These are phyloP conservation scores for Chaunax sp. DNA, from an alignment of 2,797 vertebrate species.

Conservation along the genomic window DNA sequence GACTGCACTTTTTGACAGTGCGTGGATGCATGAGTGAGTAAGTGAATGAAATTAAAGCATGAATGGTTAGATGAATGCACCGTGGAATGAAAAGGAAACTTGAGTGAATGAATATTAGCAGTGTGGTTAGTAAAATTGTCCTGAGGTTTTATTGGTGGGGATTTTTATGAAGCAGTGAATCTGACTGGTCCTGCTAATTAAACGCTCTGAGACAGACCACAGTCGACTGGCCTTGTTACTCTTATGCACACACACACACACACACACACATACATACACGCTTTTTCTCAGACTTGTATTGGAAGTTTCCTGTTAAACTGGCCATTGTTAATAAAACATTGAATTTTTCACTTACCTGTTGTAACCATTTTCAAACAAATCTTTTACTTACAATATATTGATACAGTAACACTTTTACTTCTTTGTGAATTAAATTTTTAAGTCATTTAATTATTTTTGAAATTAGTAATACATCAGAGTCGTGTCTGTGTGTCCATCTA, in stretches of 20 bases:
- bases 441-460: no score
- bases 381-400: neutral
- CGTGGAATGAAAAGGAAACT: constrained; percentile 19
- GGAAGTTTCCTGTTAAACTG: neutral
- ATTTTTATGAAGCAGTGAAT: constrained; percentile 54
- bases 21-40: neutral
- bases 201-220: constrained; percentile 71
- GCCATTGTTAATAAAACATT: neutral
- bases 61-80: constrained; percentile 39
- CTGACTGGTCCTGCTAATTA: constrained; percentile 72
- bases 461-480: no score
- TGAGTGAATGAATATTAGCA: constrained; percentile 44
- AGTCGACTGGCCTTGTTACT: constrained; percentile 56
- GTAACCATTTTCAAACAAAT: neutral
- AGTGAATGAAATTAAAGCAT: constrained; percentile 18
- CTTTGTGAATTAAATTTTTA: no score
- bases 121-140: constrained; percentile 27
- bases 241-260: constrained; percentile 17
- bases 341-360: neutral
- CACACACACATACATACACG: neutral
- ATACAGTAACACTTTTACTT: neutral
- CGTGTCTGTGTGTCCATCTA: no score
- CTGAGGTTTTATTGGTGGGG: constrained; percentile 62
- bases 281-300: neutral
- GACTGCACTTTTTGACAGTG: constrained; percentile 47